Base-by-base conservation (phyloP, 2,888 invertebrate genomes). In the Mythimna vitellina region DNA sequence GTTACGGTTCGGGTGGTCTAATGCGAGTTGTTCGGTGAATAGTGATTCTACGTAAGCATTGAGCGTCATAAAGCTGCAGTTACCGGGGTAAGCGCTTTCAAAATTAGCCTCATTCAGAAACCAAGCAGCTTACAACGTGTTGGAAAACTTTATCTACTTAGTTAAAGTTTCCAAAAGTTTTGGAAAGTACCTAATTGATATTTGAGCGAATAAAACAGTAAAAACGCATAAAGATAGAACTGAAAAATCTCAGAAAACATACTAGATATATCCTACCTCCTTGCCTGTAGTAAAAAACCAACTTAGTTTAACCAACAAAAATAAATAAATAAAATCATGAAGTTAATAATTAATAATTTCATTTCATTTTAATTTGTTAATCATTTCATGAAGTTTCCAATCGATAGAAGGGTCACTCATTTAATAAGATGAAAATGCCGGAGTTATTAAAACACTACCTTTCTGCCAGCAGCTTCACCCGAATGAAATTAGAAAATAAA, bases 1-100 rank as follows among this genome's bases (percentile, higher is more conserved):
- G 22, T 54, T 46, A 53, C 20, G 38, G 54, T 10, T 38, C 22
- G 22, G 49, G 20, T 60, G 35, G 42, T n/a, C 54, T 42, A 73
- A 79, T 57, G 58, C 22, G 63, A 22, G 20, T 60, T 49, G 20
- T 29, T 58, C 46, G n/a, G 17, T 51, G 17, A n/a, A n/a, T 42
- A 64, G 58, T 64, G 38, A 56, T 72, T 77, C 25, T 20, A 58
- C 32, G 46, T 46, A n/a, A 57, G 14, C 32, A 78, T 70, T 69
- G 53, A 73, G 58, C 22, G 46, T 35, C 12, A 61, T 22, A 35
- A 29, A 70, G 14, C 51, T 73, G 32, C 25, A 42, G 29, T n/a
- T 6, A 17, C 58, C 14, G 14, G 14, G 5, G 29, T 69, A 46
- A 22, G 3, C 29, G 42, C 8, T 69, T 73, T 46, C 32, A 53